phyloP scores from a whole-genome alignment of 1,140 invertebrate species.

The Lepidurus apus region DNA sequence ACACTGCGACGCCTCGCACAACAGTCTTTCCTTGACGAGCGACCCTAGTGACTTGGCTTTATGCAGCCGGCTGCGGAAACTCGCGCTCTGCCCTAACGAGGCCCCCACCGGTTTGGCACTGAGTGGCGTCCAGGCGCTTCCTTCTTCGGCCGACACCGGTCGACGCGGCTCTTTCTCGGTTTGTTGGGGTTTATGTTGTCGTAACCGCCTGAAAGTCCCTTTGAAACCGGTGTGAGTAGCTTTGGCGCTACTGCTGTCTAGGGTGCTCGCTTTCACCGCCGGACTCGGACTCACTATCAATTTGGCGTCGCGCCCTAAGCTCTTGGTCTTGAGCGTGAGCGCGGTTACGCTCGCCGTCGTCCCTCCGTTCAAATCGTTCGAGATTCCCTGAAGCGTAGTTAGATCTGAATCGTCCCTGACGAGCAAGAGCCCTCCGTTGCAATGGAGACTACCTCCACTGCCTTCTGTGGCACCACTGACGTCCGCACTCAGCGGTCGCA shows the following conservation, averaged over 20 bases:
- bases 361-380: background rate
- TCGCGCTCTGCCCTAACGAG: conserved; percentile 16
- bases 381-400: background rate
- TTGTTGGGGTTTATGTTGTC: background rate
- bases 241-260: background rate
- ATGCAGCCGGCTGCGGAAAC: conserved; percentile 33
- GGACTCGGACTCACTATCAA: background rate
- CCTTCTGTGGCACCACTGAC: background rate
- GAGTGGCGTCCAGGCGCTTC: background rate
- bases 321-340: background rate
- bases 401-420: background rate
- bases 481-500: background rate
- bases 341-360: background rate
- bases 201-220: background rate
- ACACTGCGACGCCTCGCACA: conserved; percentile 33
- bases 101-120: background rate
- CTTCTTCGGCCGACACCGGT: background rate
- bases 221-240: background rate
- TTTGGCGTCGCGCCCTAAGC: background rate
- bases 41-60: conserved; percentile 33
- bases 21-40: conserved; percentile 32
- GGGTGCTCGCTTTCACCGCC: background rate
- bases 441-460: too few species aligned
- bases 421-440: background rate
- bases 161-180: background rate